These are phyloP conservation scores for Clunio marinus DNA, from an alignment of 2,888 invertebrate species.

Conservation along the genomic window DNA sequence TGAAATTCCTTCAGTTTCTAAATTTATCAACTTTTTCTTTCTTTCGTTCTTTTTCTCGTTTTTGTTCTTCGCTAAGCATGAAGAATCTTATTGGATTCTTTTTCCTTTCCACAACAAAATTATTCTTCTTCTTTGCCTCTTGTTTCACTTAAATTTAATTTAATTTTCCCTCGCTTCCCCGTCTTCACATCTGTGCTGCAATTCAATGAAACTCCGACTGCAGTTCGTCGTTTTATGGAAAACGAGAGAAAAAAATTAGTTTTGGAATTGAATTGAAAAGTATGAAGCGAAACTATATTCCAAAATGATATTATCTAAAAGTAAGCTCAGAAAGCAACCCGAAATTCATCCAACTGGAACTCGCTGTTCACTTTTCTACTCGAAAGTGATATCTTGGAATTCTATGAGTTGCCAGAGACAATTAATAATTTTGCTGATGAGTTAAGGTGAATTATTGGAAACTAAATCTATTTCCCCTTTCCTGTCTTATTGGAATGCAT, in stretches of 20 bases:
- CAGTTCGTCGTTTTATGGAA: background rate
- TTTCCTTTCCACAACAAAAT: background rate
- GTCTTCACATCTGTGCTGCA: conserved; percentile 27
- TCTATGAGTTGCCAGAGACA: no score
- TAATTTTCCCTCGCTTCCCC: background rate
- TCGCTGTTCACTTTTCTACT: background rate
- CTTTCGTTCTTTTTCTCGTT: background rate
- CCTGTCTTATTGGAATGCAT: background rate
- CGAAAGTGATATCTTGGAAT: conserved; percentile 18
- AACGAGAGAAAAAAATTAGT: background rate
- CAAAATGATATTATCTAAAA: conserved; percentile 17
- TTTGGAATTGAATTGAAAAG: background rate
- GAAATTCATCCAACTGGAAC: conserved; percentile 23
- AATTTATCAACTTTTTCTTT: conserved; percentile 18
- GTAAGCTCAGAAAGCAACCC: background rate
- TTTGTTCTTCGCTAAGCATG: background rate
- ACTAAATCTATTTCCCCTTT: background rate
- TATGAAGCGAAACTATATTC: background rate
- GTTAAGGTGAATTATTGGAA: no score
- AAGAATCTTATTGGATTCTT: conserved; percentile 9
- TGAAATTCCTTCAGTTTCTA: conserved; percentile 7
- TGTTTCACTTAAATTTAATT: conserved; percentile 25
- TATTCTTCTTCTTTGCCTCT: conserved; percentile 9
- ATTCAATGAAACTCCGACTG: conserved; percentile 4
- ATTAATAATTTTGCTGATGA: no score